Evolutionary conservation across 2,888 invertebrate genomes (phyloP).

Genomic region (Spodoptera exigua): DNA sequence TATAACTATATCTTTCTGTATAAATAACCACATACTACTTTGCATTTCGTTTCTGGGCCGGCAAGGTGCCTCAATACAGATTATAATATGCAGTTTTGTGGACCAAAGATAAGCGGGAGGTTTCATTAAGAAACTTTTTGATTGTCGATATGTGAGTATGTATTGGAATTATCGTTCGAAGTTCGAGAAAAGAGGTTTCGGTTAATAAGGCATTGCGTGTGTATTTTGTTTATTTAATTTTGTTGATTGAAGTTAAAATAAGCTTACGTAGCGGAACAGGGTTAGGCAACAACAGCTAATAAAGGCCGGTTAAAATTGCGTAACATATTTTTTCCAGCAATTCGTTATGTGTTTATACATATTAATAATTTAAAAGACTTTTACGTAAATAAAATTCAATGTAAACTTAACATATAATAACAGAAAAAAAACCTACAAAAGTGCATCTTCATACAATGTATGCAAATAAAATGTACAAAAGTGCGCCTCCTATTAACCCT

Average conservation of each 20-base stretch:
- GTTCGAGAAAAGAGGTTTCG: constrained; percentile 15
- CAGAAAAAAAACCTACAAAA: background rate
- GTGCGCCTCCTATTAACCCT: constrained; percentile 29
- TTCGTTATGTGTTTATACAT: too few species aligned
- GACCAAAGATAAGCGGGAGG: constrained; percentile 36
- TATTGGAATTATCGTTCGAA: constrained; percentile 18
- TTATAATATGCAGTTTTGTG: constrained; percentile 43
- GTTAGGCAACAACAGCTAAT: too few species aligned
- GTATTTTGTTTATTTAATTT: too few species aligned
- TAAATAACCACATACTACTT: constrained; percentile 25
- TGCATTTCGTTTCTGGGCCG: constrained; percentile 53
- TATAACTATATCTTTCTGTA: constrained; percentile 14
- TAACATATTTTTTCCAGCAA: too few species aligned
- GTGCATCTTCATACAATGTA: constrained; percentile 8
- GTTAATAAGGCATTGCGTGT: too few species aligned
- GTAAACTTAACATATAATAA: constrained; percentile 2
- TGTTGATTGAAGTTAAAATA: too few species aligned
- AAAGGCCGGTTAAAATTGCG: too few species aligned
- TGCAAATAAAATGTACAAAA: constrained; percentile 3
- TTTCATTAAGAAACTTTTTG: constrained; percentile 48
- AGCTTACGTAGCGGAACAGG: too few species aligned
- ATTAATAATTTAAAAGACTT: background rate
- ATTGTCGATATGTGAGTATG: constrained; percentile 37
- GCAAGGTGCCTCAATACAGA: constrained; percentile 48
- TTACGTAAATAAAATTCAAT: background rate